A percentile compares a stretch with the other conserved stretches of the same genome.
Conservation (phyloP, 2,888 invertebrate genomes). For the Abrostola triplasia region DNA sequence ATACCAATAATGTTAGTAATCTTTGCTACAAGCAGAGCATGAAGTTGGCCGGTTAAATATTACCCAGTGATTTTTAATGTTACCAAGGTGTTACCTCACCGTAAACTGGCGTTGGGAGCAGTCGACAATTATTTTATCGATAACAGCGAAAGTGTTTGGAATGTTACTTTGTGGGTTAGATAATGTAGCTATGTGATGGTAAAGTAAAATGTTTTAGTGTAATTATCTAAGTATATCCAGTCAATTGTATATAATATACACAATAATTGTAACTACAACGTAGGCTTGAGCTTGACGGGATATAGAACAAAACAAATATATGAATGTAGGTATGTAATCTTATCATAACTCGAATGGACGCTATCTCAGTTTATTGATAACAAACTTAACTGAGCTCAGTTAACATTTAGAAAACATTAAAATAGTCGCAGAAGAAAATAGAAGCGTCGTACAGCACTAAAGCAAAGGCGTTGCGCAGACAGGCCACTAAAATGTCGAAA, state of each 20-base stretch:
- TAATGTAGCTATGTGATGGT: background rate
- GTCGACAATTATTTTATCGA: constrained; percentile 46
- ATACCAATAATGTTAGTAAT: constrained; percentile 32
- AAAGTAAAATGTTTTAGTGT: no score
- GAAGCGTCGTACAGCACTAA: constrained; percentile 51
- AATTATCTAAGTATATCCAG: no score
- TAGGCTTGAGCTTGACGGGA: no score
- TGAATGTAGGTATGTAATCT: constrained; percentile 32
- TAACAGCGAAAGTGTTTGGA: constrained; percentile 8
- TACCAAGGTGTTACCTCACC: constrained; percentile 66
- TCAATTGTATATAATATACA: no score
- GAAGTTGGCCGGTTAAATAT: constrained; percentile 61
- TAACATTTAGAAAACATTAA: background rate
- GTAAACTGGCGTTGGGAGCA: constrained; percentile 39
- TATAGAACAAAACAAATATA: background rate
- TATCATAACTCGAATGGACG: constrained; percentile 28
- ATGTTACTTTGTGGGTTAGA: background rate
- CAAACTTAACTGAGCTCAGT: constrained; percentile 4
- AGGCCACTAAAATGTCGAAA: constrained; percentile 79
- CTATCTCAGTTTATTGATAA: constrained; percentile 27
- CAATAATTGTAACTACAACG: no score
- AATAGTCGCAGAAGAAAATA: constrained; percentile 16
- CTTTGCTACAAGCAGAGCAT: constrained; percentile 57
- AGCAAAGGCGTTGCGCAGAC: constrained; percentile 72
- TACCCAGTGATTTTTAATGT: constrained; percentile 50